Percentiles rank a stretch among this genome's conserved stretches.
Evolutionary conservation across 2,888 invertebrate species (phyloP).

Genomic region (Apamea crenata): DNA sequence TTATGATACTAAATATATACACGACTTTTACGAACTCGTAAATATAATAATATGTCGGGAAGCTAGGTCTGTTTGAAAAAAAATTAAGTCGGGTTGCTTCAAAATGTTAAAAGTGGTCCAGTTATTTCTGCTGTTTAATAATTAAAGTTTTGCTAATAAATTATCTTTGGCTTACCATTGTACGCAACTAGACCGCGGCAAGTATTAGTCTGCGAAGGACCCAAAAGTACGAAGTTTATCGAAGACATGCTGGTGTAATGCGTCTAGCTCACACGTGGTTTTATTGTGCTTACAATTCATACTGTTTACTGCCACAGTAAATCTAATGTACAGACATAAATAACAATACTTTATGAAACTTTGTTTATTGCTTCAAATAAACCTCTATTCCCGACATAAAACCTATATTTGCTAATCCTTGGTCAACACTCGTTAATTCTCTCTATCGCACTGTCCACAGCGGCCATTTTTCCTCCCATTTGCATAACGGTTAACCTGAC

Average conservation of each 20-base stretch:
- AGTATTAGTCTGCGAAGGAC: neutral
- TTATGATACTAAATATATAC: constrained; percentile 48
- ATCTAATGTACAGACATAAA: constrained; percentile 34
- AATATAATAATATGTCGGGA: constrained; percentile 21
- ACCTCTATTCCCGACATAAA: constrained; percentile 26
- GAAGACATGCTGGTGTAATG: neutral
- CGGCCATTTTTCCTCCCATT: constrained; percentile 59
- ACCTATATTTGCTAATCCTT: constrained; percentile 45
- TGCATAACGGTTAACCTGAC: constrained; percentile 66
- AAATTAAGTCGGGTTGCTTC: neutral
- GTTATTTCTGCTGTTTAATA: constrained; percentile 4
- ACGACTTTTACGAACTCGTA: constrained; percentile 31
- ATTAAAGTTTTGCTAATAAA: neutral
- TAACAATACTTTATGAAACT: constrained; percentile 41
- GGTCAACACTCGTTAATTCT: constrained; percentile 58
- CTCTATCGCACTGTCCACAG: constrained; percentile 43
- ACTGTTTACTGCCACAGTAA: constrained; percentile 24
- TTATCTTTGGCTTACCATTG: neutral
- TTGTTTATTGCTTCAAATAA: constrained; percentile 43
- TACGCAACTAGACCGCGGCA: neutral
- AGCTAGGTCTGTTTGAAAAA: constrained; percentile 7
- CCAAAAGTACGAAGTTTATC: neutral
- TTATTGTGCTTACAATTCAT: constrained; percentile 18
- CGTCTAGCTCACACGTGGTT: neutral
- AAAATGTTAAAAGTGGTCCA: neutral